Base-by-base conservation (phyloP, 2,888 invertebrate genomes). In the Fragum whitleyi region DNA sequence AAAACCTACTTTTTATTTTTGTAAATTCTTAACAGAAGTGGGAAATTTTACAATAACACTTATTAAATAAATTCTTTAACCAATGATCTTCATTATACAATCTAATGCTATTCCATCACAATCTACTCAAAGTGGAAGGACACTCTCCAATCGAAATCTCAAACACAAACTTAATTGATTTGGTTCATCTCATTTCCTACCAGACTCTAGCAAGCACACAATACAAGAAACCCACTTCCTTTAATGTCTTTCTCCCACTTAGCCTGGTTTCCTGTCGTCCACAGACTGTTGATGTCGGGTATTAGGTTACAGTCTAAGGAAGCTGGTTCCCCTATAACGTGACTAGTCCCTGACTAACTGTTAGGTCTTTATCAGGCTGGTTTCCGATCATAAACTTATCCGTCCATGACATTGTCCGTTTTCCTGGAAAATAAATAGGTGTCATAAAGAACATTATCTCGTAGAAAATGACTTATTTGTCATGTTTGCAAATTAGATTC, bases 401-500 rank as follows among this genome's bases (percentile, higher is more conserved):
- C 23, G 39, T 14, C 42, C 42, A 42, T 65, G 47, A 32, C 42
- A 42, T 65, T 65, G 65, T 39, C 16, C 42, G 65, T 21, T 23
- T 39, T 23, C 28, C 65, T 42, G 21, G 42, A 42, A 42, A 65
- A 61, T 61, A 61, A 32, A 61, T 19, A 42, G 65, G 23, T 42
- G 23, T 42, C 65, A 65, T 65, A 65, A 65, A 65, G 11, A 39
- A 42, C 65, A 65, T 65, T 65, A 65, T 65, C 65, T 65, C 65
- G 65, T 65, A 36, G 62, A n/a, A 36, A 36, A 65, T 65, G 65
- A 65, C 65, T 65, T 65, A 65, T 65, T 65, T 65, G 65, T 65
- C 65, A 39, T 65, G 65, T 65, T 65, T 65, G 65, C 65, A 65
- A 65, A 65, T 65, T 65, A 65, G 65, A 65, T 65, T 65, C 29